A percentile compares a stretch with the other conserved stretches of the same genome.
phyloP scores from a whole-genome alignment of 2,888 invertebrate species.

The Chydorus sphaericus region DNA sequence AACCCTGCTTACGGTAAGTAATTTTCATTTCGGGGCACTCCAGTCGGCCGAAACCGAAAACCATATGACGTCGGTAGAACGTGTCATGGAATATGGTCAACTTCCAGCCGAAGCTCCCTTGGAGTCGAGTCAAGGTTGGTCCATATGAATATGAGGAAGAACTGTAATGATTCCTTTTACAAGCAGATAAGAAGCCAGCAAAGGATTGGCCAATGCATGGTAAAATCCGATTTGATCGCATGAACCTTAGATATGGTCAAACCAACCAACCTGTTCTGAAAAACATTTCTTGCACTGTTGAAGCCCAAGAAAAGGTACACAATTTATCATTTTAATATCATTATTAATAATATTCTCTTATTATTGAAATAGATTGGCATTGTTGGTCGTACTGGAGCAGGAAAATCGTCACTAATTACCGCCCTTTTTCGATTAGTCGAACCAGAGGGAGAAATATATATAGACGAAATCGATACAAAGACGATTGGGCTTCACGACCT shows the following conservation, averaged over 20 bases:
- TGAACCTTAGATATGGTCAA: too few species aligned
- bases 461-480: constrained; percentile 31
- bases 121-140: constrained; percentile 25
- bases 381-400: constrained; percentile 26
- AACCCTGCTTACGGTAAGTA: constrained; percentile 27
- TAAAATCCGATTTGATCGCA: too few species aligned
- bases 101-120: constrained; percentile 52
- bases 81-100: constrained; percentile 46
- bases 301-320: constrained; percentile 31
- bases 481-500: constrained; percentile 46
- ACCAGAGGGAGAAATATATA: constrained; percentile 27
- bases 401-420: constrained; percentile 31
- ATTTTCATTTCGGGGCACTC: constrained; percentile 69
- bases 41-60: constrained; percentile 80
- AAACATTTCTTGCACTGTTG: constrained; percentile 28
- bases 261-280: constrained; percentile 34
- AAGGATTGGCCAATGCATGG: too few species aligned
- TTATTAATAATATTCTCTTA: constrained; percentile 70
- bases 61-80: constrained; percentile 49
- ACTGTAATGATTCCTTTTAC: too few species aligned
- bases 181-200: too few species aligned
- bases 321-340: too few species aligned
- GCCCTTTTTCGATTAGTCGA: constrained; percentile 33
- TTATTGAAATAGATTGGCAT: constrained; percentile 17
- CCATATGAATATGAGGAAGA: too few species aligned